phyloP scores from a whole-genome alignment of 2,113 vertebrate species.

The Perca flavescens region DNA sequence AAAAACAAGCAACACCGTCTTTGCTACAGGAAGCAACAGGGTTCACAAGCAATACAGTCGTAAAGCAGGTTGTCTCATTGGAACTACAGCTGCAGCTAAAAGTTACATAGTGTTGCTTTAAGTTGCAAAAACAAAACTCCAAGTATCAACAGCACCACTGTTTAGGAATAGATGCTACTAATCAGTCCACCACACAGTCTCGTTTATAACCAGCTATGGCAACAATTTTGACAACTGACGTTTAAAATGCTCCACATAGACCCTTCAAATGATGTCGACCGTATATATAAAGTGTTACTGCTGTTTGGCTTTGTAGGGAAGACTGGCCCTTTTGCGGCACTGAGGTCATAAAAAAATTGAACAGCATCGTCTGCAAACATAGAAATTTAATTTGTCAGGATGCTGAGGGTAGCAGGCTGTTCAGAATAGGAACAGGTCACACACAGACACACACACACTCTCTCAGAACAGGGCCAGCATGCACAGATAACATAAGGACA shows the following conservation, averaged over 20 bases:
- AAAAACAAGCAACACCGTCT: background rate
- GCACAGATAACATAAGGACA: background rate
- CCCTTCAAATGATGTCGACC: background rate
- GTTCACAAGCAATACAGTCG: background rate
- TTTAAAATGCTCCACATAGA: background rate
- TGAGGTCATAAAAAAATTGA: background rate
- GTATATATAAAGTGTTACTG: background rate
- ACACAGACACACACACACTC: background rate
- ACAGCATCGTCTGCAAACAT: slow-evolving; percentile 14
- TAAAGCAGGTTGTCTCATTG: too few species aligned
- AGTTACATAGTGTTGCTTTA: too few species aligned
- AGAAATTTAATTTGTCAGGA: background rate
- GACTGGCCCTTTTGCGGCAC: background rate
- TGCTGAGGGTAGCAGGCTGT: background rate
- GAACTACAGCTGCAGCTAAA: too few species aligned
- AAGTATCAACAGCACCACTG: background rate
- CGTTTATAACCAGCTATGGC: background rate
- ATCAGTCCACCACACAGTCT: background rate
- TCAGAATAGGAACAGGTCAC: background rate
- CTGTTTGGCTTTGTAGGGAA: slow-evolving; percentile 25
- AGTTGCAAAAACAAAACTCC: too few species aligned
- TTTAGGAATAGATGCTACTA: background rate
- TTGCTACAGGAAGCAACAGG: background rate
- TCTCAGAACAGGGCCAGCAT: background rate
- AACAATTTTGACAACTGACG: background rate